These are phyloP conservation scores for Ciona savignyi DNA, from an alignment of 23 tunicate genomes.

Conservation along the genomic window DNA sequence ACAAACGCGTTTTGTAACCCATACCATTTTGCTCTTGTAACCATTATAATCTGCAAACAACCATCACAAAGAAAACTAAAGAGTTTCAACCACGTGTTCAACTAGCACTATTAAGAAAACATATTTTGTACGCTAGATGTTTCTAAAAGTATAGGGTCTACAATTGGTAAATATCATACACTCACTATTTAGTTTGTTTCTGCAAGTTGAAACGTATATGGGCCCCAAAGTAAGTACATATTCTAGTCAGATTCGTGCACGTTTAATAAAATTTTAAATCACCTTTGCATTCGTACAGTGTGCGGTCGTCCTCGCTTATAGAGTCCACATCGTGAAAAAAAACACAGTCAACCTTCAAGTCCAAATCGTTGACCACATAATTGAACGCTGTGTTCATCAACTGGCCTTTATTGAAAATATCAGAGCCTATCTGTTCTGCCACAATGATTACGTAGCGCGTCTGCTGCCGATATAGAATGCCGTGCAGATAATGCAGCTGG, in stretches of 20 bases:
- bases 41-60: too few relatives aligned
- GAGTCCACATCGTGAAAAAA: slow-evolving; percentile 35
- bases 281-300: slow-evolving; percentile 30
- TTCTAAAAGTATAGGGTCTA: too few relatives aligned
- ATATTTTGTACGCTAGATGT: too few relatives aligned
- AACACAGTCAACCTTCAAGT: slow-evolving; percentile 13
- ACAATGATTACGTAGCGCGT: slow-evolving; percentile 26
- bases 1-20: too few relatives aligned
- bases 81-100: too few relatives aligned
- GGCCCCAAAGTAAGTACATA: background rate
- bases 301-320: slow-evolving; percentile 21
- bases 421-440: slow-evolving; percentile 20
- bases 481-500: slow-evolving; percentile 29
- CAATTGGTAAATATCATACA: too few relatives aligned
- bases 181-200: too few relatives aligned
- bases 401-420: slow-evolving; percentile 39
- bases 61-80: too few relatives aligned
- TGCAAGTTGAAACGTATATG: too few relatives aligned
- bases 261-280: background rate
- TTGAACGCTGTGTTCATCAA: slow-evolving; percentile 35
- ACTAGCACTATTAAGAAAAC: too few relatives aligned
- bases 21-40: too few relatives aligned
- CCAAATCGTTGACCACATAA: slow-evolving; percentile 8
- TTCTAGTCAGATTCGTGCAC: background rate
- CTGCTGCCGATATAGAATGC: slow-evolving; percentile 14